Percentiles rank a stretch among this genome's conserved stretches.
These are phyloP conservation scores for Drosophila simulans DNA, from an alignment of 1,140 invertebrate genomes.

Conservation along the genomic window DNA sequence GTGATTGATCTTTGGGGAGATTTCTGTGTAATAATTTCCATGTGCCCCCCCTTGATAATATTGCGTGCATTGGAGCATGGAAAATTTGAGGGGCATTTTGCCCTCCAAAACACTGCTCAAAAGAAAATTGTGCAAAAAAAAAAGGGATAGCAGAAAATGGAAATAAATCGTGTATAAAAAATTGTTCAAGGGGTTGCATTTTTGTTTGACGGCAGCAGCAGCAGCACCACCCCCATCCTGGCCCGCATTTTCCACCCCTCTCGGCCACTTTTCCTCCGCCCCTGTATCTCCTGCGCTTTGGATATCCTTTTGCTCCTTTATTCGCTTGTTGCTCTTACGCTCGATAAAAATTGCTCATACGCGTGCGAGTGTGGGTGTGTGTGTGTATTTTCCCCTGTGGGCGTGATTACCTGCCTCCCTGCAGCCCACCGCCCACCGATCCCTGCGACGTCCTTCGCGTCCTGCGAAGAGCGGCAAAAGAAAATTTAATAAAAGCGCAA, in stretches of 20 bases:
- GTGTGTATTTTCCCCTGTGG: slow-evolving; percentile 27
- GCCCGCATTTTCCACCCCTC: neutral
- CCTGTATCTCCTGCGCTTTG: slow-evolving; percentile 2
- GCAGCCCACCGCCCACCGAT: neutral
- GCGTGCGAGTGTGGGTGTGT: slow-evolving; percentile 26
- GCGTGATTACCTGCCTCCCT: slow-evolving; percentile 67
- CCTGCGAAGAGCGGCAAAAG: slow-evolving; percentile 17
- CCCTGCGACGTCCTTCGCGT: slow-evolving; percentile 6
- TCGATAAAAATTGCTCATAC: slow-evolving; percentile 73
- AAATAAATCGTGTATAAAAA: slow-evolving; percentile 81
- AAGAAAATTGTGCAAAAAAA: slow-evolving; percentile 55
- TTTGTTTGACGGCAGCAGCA: slow-evolving; percentile 52
- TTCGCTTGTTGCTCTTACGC: slow-evolving; percentile 71
- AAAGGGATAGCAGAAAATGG: slow-evolving; percentile 45
- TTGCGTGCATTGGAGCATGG: slow-evolving; percentile 59
- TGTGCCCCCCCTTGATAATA: neutral
- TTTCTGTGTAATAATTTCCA: slow-evolving; percentile 10
- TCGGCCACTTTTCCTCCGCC: neutral
- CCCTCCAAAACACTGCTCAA: neutral
- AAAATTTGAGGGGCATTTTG: slow-evolving; percentile 3
- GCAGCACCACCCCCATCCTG: slow-evolving; percentile 18
- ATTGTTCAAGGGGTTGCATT: slow-evolving; percentile 77
- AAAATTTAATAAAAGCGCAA: slow-evolving; percentile 82
- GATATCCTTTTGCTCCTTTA: slow-evolving; percentile 23
- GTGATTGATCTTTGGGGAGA: neutral